Conservation (phyloP, 2,797 vertebrate species). For the Meda fulgida region DNA sequence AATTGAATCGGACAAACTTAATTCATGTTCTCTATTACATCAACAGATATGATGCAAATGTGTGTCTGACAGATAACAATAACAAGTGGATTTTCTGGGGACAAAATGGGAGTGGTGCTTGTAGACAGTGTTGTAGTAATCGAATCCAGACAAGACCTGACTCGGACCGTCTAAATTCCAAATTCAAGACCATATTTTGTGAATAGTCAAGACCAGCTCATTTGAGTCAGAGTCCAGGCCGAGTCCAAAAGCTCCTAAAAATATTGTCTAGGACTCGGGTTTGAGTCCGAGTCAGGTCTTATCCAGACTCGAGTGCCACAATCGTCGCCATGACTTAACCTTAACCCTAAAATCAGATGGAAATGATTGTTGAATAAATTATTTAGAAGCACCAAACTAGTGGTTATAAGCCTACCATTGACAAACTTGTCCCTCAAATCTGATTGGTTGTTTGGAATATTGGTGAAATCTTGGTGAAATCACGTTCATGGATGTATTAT, state of each 20-base stretch:
- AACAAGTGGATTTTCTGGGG: background rate
- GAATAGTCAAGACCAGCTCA: background rate
- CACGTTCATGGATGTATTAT: background rate
- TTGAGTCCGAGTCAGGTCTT: background rate
- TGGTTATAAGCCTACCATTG: background rate
- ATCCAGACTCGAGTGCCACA: background rate
- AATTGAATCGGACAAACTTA: slow-evolving; percentile 57
- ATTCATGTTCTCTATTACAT: background rate
- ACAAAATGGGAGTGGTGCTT: background rate
- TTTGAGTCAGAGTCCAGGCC: background rate
- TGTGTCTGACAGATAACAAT: background rate
- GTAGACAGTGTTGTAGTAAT: background rate
- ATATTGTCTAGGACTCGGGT: background rate
- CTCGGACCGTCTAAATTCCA: background rate
- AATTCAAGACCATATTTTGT: background rate
- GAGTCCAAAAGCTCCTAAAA: background rate
- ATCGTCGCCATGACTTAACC: background rate
- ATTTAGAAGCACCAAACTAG: background rate
- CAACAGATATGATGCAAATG: background rate
- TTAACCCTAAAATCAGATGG: background rate
- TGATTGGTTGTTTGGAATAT: background rate
- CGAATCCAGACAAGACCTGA: background rate
- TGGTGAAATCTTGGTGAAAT: background rate
- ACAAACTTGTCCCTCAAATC: background rate
- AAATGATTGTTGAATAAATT: background rate